A percentile compares a stretch with the other conserved stretches of the same genome.
phyloP scores from a whole-genome alignment of 2,888 invertebrate genomes.

The Limnephilus lunatus region DNA sequence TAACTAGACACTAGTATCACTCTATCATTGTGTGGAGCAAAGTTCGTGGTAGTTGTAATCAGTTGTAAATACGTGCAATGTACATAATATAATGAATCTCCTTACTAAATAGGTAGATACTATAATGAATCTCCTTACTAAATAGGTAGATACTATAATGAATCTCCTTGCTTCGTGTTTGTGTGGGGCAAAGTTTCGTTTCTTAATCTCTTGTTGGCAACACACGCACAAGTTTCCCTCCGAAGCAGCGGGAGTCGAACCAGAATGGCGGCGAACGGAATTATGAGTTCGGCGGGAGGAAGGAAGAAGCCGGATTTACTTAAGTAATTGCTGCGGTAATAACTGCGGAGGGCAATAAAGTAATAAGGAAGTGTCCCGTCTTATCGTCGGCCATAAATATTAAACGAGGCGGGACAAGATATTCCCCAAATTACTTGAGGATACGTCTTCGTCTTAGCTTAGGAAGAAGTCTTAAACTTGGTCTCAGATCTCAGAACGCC shows the following conservation, averaged over 20 bases:
- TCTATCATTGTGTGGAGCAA: too few relatives aligned
- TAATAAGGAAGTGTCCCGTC: conserved; percentile 64
- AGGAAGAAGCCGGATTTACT: conserved; percentile 80
- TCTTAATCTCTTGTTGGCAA: conserved; percentile 47
- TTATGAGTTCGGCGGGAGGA: conserved; percentile 65
- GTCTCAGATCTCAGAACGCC: too few relatives aligned
- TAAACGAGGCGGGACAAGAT: conserved; percentile 36
- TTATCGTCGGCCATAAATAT: conserved; percentile 63
- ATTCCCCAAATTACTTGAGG: conserved; percentile 23
- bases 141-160: neutral
- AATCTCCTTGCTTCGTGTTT: neutral
- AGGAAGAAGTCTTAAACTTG: too few relatives aligned
- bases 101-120: neutral
- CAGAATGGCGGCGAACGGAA: conserved; percentile 67
- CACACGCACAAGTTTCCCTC: conserved; percentile 40
- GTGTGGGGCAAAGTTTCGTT: conserved; percentile 10
- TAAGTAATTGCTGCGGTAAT: conserved; percentile 79
- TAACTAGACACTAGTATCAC: neutral
- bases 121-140: neutral
- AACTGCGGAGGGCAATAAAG: conserved; percentile 73
- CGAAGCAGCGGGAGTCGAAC: conserved; percentile 66
- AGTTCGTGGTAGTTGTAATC: too few relatives aligned
- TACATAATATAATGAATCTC: neutral
- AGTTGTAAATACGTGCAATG: neutral
- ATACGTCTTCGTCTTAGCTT: neutral